phyloP scores from a whole-genome alignment of 2,797 vertebrate species.

The Chloroceryle inda region DNA sequence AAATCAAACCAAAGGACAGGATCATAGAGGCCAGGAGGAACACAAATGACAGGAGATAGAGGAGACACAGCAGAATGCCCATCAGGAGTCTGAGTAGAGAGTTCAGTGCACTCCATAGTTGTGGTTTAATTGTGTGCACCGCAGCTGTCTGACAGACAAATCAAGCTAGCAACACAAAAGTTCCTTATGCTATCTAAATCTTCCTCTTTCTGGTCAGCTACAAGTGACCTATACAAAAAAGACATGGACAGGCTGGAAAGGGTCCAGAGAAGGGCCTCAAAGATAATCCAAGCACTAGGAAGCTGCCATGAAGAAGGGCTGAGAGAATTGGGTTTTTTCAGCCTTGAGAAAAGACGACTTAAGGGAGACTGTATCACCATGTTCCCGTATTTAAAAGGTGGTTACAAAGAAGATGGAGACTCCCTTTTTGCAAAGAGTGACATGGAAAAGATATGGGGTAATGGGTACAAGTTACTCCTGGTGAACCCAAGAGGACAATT shows the following conservation, averaged over 20 bases:
- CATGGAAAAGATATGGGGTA: not conserved
- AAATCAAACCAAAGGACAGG: not conserved
- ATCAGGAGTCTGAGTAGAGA: not conserved
- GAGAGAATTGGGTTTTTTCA: not conserved
- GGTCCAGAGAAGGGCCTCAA: not conserved
- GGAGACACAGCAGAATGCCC: not conserved
- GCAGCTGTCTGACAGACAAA: not conserved
- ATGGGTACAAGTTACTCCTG: not conserved
- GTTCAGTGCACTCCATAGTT: conserved; percentile 4
- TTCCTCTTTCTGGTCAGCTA: not conserved
- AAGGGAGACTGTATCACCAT: not conserved
- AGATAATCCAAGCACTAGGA: not conserved
- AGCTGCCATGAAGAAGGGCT: not conserved
- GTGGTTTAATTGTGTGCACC: not conserved
- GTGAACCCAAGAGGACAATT: not conserved
- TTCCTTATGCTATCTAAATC: not conserved
- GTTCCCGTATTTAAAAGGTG: not conserved
- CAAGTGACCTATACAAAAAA: not conserved
- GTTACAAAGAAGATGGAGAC: not conserved
- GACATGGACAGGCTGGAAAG: not conserved
- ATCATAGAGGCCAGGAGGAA: not conserved
- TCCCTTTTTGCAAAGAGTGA: not conserved
- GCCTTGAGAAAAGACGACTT: not conserved
- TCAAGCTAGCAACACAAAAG: not conserved
- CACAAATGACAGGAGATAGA: not conserved